Base-by-base conservation (phyloP, 2,797 vertebrate genomes). In the Alectoris magna region DNA sequence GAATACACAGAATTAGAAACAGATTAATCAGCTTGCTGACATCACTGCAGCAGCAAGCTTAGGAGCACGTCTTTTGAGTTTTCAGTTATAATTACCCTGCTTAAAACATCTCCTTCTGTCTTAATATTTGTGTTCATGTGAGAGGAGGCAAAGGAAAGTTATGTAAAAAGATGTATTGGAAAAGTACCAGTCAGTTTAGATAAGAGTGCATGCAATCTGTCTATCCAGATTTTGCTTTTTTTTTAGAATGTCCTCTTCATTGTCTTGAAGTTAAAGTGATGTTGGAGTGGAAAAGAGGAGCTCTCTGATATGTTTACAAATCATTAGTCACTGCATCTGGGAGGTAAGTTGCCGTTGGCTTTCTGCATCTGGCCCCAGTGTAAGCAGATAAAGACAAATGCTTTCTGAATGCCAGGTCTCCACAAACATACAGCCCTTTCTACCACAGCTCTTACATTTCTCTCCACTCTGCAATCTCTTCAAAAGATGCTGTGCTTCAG, bases 261-360 rank as follows among this genome's bases (percentile, higher is more conserved):
- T 69, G n/a, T 86, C 36, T 43, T 80, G 49, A 86, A 91, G 56
- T 12, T 90, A 78, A 93, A 81, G 73, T 36, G 1, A 70, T 55
- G 41, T 79, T 88, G 83, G 79, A 73, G 36, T 95, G 88, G 73
- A 68, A 72, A 90, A 91, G 31, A 78, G 41, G 34, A 73, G 67
- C 69, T 44, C 29, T 91, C 75, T 91, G 84, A 89, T 84, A 84
- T 76, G 51, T 88, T 96, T 94, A 48, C 67, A 92, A 51, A 62
- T 68, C 76, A 68, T 88, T 91, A 95, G 82, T 93, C 73, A 73
- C 81, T 95, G 56, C 90, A 90, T 90, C 93, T 91, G 87, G 94
- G 94, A 91, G 87, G 91, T 95, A 90, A 86, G 71, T 63, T 90
- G 86, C 92, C 90, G 75, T 95, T 94, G 81, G 87, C 90, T 96